Conservation (phyloP, 2,113 vertebrate genomes). For the Cisticola juncidis region DNA sequence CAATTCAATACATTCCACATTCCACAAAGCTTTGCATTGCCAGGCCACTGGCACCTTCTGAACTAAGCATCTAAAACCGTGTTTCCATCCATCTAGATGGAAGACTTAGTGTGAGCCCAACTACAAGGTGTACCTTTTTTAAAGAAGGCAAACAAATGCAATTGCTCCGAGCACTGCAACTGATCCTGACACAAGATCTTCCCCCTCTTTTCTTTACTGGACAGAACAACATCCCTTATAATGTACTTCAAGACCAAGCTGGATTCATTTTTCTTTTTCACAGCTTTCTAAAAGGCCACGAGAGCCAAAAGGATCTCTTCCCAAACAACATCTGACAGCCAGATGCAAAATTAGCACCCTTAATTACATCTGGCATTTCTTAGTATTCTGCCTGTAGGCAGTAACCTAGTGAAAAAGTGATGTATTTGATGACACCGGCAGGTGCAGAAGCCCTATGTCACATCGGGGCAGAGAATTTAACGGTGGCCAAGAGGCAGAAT, state of each 20-base stretch:
- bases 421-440: background rate
- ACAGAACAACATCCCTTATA: background rate
- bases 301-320: background rate
- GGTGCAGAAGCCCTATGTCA: background rate
- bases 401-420: background rate
- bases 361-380: background rate
- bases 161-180: background rate
- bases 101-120: background rate
- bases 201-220: background rate
- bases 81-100: background rate
- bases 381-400: background rate
- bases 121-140: background rate
- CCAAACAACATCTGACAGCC: background rate
- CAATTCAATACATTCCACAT: background rate
- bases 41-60: background rate
- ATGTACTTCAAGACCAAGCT: background rate
- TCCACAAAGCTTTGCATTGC: background rate
- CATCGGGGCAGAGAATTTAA: background rate
- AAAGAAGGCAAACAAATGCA: background rate
- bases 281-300: background rate
- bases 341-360: conserved; percentile 1
- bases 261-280: background rate
- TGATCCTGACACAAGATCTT: background rate
- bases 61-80: background rate
- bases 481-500: background rate